A percentile compares a stretch with the other conserved stretches of the same genome.
Evolutionary conservation across 2,113 vertebrate genomes (phyloP).

Genomic region (Felis chaus): DNA sequence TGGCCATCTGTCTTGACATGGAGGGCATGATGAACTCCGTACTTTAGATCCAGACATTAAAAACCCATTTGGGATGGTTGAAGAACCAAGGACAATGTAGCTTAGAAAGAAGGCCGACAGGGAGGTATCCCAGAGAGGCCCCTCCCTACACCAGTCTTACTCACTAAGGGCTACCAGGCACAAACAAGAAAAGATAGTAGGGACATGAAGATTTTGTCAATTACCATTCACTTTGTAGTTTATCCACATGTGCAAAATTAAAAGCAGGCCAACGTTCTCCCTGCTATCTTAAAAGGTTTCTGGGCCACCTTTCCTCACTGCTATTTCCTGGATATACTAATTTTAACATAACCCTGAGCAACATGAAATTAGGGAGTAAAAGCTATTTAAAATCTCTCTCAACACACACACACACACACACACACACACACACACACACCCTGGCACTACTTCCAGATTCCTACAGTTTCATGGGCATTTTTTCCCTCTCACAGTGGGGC

Average conservation of each 20-base stretch:
- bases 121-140: not conserved
- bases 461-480: fast-evolving
- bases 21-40: not conserved
- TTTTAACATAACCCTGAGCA: conserved; percentile 61
- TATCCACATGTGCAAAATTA: not conserved
- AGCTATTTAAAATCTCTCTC: conserved; percentile 9
- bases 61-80: not conserved
- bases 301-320: conserved; percentile 37
- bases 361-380: conserved; percentile 35
- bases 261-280: conserved; percentile 33
- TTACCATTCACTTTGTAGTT: not conserved
- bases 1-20: fast-evolving
- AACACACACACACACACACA: not conserved
- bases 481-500: not conserved
- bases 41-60: not conserved
- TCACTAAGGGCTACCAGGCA: not conserved
- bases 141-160: fast-evolving
- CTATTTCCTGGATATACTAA: conserved; percentile 51
- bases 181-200: not conserved
- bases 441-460: not conserved
- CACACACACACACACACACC: not conserved
- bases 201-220: not conserved
- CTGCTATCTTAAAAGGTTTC: conserved; percentile 42
- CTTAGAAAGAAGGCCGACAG: not conserved
- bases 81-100: not conserved